Evolutionary conservation across 2,113 vertebrate species (phyloP).

Genomic region (Formicarius rufipectus): DNA sequence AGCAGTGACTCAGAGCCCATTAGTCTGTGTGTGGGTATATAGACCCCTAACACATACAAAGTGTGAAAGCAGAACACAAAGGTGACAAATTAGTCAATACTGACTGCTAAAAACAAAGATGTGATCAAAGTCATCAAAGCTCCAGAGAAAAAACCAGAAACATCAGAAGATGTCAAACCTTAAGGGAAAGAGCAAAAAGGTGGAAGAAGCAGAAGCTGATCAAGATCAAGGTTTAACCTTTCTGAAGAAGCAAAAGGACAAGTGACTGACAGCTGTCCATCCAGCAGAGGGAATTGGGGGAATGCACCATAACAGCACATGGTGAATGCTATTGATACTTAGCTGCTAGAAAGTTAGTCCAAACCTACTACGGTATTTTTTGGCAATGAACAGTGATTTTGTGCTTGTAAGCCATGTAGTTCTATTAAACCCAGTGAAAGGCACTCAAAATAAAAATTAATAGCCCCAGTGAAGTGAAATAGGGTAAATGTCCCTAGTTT

Average conservation of each 20-base stretch:
- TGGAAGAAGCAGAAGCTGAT: not conserved
- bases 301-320: not conserved
- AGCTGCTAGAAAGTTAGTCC: not conserved
- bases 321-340: not conserved
- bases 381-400: not conserved
- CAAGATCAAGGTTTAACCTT: not conserved
- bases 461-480: not conserved
- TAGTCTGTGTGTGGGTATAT: not conserved
- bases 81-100: not conserved
- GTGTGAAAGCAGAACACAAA: not conserved
- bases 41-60: not conserved
- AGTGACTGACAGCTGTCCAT: not conserved
- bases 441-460: not conserved
- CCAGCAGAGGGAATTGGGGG: not conserved
- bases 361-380: not conserved
- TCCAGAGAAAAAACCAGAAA: not conserved
- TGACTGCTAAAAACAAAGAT: not conserved
- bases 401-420: not conserved
- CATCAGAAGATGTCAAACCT: not conserved
- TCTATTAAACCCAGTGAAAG: not conserved
- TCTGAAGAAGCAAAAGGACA: not conserved
- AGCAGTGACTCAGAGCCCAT: not conserved
- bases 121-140: not conserved
- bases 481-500: not conserved
- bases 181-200: not conserved